Percentiles rank a stretch among this genome's conserved stretches.
phyloP scores from a whole-genome alignment of 1,140 invertebrate species.

The Cydia splendana region DNA sequence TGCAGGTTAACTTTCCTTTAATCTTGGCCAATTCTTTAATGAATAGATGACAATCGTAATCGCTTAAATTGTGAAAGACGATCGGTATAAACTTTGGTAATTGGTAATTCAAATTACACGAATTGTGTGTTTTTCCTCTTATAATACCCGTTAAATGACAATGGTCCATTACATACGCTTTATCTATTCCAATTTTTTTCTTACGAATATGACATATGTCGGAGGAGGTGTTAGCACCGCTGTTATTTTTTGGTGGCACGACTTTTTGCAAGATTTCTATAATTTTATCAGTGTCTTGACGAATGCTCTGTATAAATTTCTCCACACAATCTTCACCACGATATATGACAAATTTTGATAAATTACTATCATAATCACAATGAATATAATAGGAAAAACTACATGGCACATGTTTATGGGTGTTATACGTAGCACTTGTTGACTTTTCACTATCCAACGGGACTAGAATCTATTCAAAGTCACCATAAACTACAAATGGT shows the following conservation, averaged over 20 bases:
- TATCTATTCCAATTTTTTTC: slow-evolving; percentile 40
- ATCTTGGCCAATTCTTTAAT: slow-evolving; percentile 34
- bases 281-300: slow-evolving; percentile 5
- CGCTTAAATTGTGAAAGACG: slow-evolving; percentile 47
- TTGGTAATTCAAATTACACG: slow-evolving; percentile 63
- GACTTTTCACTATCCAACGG: slow-evolving; percentile 27
- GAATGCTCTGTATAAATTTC: slow-evolving; percentile 16
- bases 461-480: slow-evolving; percentile 55
- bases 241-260: slow-evolving; percentile 15
- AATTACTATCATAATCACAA: slow-evolving; percentile 48
- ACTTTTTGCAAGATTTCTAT: slow-evolving; percentile 42
- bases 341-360: slow-evolving; percentile 41
- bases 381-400: slow-evolving; percentile 52
- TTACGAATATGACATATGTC: slow-evolving; percentile 54
- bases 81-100: slow-evolving; percentile 36
- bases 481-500: slow-evolving; percentile 58
- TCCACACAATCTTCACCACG: slow-evolving; percentile 20
- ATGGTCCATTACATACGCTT: slow-evolving; percentile 51
- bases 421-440: slow-evolving; percentile 29
- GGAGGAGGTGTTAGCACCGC: not conserved
- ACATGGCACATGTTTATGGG: slow-evolving; percentile 54
- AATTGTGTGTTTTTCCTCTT: slow-evolving; percentile 56
- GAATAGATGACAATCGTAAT: slow-evolving; percentile 38
- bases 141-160: slow-evolving; percentile 56
- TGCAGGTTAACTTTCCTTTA: slow-evolving; percentile 20